phyloP scores from a whole-genome alignment of 2,888 invertebrate genomes.

The Andrena marginata region DNA sequence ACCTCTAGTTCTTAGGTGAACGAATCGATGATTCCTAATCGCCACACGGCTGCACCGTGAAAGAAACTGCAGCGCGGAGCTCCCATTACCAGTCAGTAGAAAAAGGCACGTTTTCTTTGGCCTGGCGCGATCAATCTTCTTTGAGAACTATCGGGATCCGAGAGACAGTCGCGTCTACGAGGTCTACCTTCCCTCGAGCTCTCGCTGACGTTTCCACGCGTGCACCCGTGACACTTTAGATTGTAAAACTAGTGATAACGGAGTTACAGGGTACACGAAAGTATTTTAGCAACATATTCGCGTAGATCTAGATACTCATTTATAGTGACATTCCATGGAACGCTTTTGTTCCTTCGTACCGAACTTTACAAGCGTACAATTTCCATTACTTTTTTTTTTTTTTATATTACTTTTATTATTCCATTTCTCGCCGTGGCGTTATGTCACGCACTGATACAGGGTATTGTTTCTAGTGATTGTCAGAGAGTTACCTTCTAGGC shows the following conservation, averaged over 20 bases:
- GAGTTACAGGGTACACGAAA: constrained; percentile 51
- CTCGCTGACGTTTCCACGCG: constrained; percentile 25
- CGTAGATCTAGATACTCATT: not conserved
- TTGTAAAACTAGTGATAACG: constrained; percentile 31
- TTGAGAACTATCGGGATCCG: not conserved
- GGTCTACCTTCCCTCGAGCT: not conserved
- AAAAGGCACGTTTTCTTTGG: not conserved
- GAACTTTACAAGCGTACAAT: not conserved
- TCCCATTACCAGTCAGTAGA: not conserved
- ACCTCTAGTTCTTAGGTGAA: constrained; percentile 41
- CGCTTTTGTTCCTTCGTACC: constrained; percentile 2
- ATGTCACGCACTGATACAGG: constrained; percentile 48
- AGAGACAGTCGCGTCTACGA: not conserved
- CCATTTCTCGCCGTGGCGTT: not conserved
- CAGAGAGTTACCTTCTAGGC: constrained; percentile 54
- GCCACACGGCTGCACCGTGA: constrained; percentile 8
- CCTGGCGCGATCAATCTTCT: not conserved
- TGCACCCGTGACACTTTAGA: constrained; percentile 20
- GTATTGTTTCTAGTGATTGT: constrained; percentile 69
- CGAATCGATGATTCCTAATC: constrained; percentile 33
- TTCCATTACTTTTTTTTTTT: not conserved
- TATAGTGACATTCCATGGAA: constrained; percentile 33
- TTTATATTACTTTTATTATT: not conserved
- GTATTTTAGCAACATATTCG: constrained; percentile 32
- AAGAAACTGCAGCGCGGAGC: constrained; percentile 1